Evolutionary conservation across 2,888 invertebrate genomes (phyloP).

Genomic region (Hirtodrosophila alboralis): DNA sequence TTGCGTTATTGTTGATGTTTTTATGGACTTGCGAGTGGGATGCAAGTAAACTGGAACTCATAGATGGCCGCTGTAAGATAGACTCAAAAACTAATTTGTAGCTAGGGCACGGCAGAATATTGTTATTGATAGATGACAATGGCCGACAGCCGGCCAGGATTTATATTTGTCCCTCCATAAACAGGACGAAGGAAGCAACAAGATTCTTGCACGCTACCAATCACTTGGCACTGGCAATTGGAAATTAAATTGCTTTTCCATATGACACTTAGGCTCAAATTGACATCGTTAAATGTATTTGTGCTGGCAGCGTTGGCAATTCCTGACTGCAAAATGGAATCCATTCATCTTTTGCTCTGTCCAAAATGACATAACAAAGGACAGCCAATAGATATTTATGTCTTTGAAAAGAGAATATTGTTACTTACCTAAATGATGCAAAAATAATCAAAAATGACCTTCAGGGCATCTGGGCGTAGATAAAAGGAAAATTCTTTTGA

Average conservation of each 20-base stretch:
- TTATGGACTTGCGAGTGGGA: slow-evolving; percentile 53
- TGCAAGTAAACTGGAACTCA: slow-evolving; percentile 35
- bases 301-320: slow-evolving; percentile 42
- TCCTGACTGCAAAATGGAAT: slow-evolving; percentile 47
- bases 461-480: too few species aligned
- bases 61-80: slow-evolving; percentile 48
- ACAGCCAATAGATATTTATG: slow-evolving; percentile 41
- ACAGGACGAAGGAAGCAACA: slow-evolving; percentile 4
- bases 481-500: too few species aligned
- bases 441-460: slow-evolving; percentile 19
- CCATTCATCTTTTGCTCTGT: slow-evolving; percentile 50
- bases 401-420: slow-evolving; percentile 22
- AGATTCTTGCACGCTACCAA: slow-evolving; percentile 20
- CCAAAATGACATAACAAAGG: slow-evolving; percentile 27
- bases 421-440: slow-evolving; percentile 43
- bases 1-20: slow-evolving; percentile 70
- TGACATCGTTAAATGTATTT: slow-evolving; percentile 61
- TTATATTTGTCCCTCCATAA: slow-evolving; percentile 35
- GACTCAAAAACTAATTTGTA: slow-evolving; percentile 72
- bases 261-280: slow-evolving; percentile 63
- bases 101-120: slow-evolving; percentile 61
- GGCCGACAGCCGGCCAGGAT: slow-evolving; percentile 41
- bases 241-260: slow-evolving; percentile 69
- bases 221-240: slow-evolving; percentile 40
- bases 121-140: slow-evolving; percentile 74